Conservation (phyloP, 2,113 vertebrate genomes). For the Sitta europaea region DNA sequence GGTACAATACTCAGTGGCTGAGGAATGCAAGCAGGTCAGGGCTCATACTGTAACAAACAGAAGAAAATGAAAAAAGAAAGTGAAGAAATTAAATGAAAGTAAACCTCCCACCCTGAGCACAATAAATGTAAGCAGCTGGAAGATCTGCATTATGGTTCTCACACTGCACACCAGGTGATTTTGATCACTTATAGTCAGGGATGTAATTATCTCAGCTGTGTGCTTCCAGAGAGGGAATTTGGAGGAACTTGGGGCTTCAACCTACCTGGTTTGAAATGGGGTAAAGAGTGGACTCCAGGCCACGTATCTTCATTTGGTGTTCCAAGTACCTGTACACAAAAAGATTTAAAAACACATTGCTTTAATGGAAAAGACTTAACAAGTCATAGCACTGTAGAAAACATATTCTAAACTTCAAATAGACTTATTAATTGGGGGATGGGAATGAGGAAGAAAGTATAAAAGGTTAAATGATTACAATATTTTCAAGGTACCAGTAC, state of each 20-base stretch:
- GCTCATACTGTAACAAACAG: background rate
- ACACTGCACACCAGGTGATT: background rate
- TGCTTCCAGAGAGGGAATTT: background rate
- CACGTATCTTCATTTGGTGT: slow-evolving; percentile 92
- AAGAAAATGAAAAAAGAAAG: background rate
- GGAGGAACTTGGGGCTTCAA: background rate
- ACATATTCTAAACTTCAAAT: background rate
- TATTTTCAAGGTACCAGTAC: background rate
- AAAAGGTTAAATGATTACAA: background rate
- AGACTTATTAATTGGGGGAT: background rate
- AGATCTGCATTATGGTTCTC: background rate
- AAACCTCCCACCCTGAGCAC: background rate
- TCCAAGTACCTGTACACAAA: slow-evolving; percentile 82
- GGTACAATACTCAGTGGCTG: background rate
- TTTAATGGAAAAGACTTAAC: background rate
- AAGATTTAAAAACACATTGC: background rate
- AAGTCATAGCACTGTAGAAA: background rate
- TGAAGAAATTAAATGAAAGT: background rate
- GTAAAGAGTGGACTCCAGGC: slow-evolving; percentile 91
- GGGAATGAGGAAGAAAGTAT: background rate
- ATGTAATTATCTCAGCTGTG: background rate
- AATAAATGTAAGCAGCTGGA: background rate
- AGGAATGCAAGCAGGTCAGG: background rate
- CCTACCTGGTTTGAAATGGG: slow-evolving; percentile 94
- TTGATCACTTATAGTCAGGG: background rate